phyloP scores from a whole-genome alignment of 2,797 vertebrate species.

The Rhincodon typus region DNA sequence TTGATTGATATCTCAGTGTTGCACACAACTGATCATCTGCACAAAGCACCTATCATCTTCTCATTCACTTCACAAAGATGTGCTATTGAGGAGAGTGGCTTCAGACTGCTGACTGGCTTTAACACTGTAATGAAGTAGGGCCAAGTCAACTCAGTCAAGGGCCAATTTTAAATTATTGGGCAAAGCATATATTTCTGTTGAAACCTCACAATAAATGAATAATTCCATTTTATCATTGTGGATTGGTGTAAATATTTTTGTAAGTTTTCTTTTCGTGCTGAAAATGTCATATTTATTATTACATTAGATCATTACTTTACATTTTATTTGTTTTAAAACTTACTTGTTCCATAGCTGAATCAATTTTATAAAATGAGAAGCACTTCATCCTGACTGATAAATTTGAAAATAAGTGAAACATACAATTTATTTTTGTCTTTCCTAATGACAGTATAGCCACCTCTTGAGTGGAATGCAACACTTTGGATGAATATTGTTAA shows the following conservation, averaged over 20 bases:
- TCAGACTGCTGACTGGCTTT: background rate
- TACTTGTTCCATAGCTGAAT: background rate
- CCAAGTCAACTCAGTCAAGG: background rate
- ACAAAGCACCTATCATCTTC: background rate
- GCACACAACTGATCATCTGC: background rate
- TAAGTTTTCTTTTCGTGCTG: background rate
- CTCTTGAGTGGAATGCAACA: no score
- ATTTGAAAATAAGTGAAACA: background rate
- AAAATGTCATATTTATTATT: conserved; percentile 5
- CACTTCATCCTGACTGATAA: background rate
- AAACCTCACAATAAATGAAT: background rate
- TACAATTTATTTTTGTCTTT: background rate
- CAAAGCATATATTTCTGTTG: background rate
- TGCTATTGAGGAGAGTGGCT: background rate
- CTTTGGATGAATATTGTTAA: no score
- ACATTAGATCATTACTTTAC: background rate
- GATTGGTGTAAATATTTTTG: background rate
- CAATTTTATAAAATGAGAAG: background rate
- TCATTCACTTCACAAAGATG: background rate
- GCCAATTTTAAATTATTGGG: background rate
- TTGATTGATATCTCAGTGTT: conserved; percentile 21
- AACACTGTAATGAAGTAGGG: background rate
- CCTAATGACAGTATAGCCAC: no score
- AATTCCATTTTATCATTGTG: background rate
- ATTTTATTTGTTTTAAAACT: background rate